These are phyloP conservation scores for Argyresthia goedartella DNA, from an alignment of 2,888 invertebrate species.

Conservation along the genomic window DNA sequence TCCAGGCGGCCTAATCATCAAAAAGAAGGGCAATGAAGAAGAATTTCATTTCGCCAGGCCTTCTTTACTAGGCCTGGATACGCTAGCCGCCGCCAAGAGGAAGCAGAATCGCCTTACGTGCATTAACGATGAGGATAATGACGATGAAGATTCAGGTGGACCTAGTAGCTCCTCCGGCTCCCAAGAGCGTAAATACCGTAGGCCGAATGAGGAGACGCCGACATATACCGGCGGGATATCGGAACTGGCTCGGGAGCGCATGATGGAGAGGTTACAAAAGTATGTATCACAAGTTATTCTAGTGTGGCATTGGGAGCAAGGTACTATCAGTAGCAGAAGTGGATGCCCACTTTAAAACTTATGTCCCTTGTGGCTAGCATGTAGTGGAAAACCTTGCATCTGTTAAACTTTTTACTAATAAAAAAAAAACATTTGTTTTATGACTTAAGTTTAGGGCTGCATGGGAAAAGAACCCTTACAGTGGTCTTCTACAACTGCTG, in stretches of 20 bases:
- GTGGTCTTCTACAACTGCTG: neutral
- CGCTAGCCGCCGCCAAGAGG: slow-evolving; percentile 83
- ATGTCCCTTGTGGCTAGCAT: too few relatives aligned
- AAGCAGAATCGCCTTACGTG: slow-evolving; percentile 78
- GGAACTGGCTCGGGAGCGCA: slow-evolving; percentile 79
- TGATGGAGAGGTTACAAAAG: slow-evolving; percentile 75
- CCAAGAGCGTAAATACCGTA: slow-evolving; percentile 78
- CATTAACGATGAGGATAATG: slow-evolving; percentile 63
- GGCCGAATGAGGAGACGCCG: slow-evolving; percentile 89
- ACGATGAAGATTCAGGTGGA: slow-evolving; percentile 29
- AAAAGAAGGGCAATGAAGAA: slow-evolving; percentile 69
- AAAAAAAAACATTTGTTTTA: too few relatives aligned
- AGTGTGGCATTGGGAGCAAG: too few relatives aligned
- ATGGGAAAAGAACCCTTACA: too few relatives aligned
- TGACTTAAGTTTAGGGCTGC: neutral
- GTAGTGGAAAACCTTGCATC: too few relatives aligned
- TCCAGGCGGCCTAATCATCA: slow-evolving; percentile 81
- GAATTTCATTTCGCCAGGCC: slow-evolving; percentile 82
- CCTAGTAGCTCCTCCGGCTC: slow-evolving; percentile 23
- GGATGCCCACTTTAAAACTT: too few relatives aligned
- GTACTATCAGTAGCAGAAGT: too few relatives aligned
- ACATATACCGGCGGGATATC: slow-evolving; percentile 95
- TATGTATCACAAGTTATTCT: slow-evolving; percentile 21
- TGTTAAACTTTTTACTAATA: too few relatives aligned
- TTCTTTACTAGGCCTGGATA: slow-evolving; percentile 87